Base-by-base conservation (phyloP, 2,113 vertebrate species). In the Pagrus major region DNA sequence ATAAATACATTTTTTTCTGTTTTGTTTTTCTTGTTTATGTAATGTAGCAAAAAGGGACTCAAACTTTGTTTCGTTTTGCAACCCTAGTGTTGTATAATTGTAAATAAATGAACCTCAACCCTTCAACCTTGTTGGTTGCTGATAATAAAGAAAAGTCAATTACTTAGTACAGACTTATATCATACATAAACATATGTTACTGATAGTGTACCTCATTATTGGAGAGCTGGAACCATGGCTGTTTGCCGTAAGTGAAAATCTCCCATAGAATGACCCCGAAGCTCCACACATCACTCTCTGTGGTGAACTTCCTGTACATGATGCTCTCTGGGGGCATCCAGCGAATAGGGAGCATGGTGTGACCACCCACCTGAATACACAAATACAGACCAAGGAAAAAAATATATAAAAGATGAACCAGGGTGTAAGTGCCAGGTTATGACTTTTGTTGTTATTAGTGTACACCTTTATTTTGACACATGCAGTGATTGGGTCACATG, bases 251-350 rank as follows among this genome's bases (percentile, higher is more conserved):
- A 0, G 98, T 99, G 94, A 99, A 99, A 83, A 99, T 99, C 92
- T 99, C 98, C 98, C 98, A 99, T 46, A 99, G 96, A 85, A 99
- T 98, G 83, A 99, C 98, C 18, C 97, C 98, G 0, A 99, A 98
- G 90, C 98, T 99, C 98, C 98, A 99, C 55, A 99, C 98, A 0
- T 99, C 98, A 0, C 98, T 99, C 87, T 99, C 98, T 0, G 98
- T 99, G 18, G 97, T 99, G 94, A 99, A 99, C 85, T 99, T 99
- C 82, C 98, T 95, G 92, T 99, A 99, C 98, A 99, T 99, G 89
- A 99, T 99, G 94, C 98, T 99, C 81, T 99, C 98, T 0, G 97
- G 97, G 4, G 98, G 97, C 98, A 99, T 99, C 98, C 98, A 99
- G 27, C 98, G 97, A 60, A 99, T 99, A 31, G 98, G 98, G 73